Conservation (phyloP, 2,113 vertebrate species). For the Struthidea cinerea region DNA sequence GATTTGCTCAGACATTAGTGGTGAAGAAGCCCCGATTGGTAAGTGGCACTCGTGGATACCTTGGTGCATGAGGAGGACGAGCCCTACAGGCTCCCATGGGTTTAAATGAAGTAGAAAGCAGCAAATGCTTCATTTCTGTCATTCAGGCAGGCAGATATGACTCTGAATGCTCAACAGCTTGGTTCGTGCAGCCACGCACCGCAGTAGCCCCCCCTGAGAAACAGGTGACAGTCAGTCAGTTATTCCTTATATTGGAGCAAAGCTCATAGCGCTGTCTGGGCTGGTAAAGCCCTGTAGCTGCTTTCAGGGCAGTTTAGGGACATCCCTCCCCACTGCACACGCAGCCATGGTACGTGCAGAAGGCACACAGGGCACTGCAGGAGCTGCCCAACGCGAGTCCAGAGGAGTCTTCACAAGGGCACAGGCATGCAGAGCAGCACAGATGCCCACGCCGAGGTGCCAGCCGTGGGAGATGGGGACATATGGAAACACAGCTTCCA, state of each 20-base stretch:
- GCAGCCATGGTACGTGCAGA: fast-evolving
- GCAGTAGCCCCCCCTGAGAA: neutral
- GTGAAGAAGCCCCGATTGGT: neutral
- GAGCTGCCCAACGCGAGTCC: neutral
- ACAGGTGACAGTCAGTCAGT: neutral
- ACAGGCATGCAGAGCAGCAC: fast-evolving
- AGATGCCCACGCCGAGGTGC: neutral
- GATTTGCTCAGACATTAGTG: neutral
- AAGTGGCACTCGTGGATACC: neutral
- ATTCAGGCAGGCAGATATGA: neutral
- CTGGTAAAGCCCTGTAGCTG: fast-evolving
- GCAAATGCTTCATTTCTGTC: neutral
- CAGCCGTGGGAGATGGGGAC: neutral
- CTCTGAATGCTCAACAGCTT: neutral
- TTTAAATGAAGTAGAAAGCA: neutral
- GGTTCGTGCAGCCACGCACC: fast-evolving
- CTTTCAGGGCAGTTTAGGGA: neutral
- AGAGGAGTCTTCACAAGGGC: neutral
- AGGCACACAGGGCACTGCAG: fast-evolving
- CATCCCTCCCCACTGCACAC: fast-evolving
- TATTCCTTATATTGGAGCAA: neutral
- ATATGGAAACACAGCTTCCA: conserved; percentile 37
- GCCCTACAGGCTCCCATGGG: neutral
- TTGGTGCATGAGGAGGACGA: neutral
- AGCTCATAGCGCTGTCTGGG: fast-evolving